These are phyloP conservation scores for Aromia moschata DNA, from an alignment of 2,888 invertebrate species.

Conservation along the genomic window DNA sequence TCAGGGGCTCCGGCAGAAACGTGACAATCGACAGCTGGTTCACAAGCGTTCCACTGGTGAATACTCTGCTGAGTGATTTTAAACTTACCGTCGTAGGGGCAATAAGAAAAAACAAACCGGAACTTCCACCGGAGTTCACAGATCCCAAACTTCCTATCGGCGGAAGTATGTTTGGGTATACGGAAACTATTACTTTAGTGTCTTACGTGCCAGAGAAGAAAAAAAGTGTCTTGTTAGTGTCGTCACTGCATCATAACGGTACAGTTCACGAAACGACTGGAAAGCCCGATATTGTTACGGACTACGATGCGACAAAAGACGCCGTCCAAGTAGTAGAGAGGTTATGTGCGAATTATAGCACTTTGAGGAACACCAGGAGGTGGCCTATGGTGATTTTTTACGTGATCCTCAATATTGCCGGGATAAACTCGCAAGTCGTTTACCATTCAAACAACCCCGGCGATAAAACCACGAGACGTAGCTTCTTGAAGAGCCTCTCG, in stretches of 20 bases:
- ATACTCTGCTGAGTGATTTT: slow-evolving; percentile 29
- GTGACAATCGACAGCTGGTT: slow-evolving; percentile 29
- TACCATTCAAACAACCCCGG: no score
- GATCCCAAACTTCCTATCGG: slow-evolving; percentile 11
- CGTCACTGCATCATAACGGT: slow-evolving; percentile 7
- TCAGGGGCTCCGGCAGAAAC: background rate
- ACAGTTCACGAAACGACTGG: no score
- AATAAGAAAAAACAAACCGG: slow-evolving; percentile 40
- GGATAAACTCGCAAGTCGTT: no score
- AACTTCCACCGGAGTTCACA: slow-evolving; percentile 34
- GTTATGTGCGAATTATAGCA: no score
- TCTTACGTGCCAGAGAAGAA: slow-evolving; percentile 13
- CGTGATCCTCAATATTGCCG: no score
- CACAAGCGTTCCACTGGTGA: slow-evolving; percentile 24
- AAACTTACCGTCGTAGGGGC: slow-evolving; percentile 35
- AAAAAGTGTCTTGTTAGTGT: slow-evolving; percentile 16
- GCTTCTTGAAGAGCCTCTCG: no score
- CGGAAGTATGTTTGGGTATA: slow-evolving; percentile 33
- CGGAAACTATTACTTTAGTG: slow-evolving; percentile 17
- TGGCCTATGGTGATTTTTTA: no score
- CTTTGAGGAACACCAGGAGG: no score
- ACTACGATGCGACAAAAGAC: no score
- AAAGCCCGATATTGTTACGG: no score
- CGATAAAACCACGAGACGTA: no score
- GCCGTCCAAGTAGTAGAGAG: no score